Evolutionary conservation across 1,140 invertebrate genomes (phyloP).

Genomic region (Oncopeltus fasciatus): DNA sequence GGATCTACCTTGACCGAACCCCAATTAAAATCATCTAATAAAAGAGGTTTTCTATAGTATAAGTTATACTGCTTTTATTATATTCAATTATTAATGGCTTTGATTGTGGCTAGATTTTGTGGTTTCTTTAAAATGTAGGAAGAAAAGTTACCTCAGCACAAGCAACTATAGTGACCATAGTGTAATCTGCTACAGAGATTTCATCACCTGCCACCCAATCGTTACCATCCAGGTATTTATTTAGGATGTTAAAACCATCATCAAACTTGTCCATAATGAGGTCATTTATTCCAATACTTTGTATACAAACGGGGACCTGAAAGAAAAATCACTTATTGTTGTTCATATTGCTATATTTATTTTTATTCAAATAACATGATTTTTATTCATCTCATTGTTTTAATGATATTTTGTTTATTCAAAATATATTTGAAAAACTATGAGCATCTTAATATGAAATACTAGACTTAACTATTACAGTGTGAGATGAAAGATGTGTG

Average conservation of each 20-base stretch:
- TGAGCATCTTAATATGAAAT: no score
- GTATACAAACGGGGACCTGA: slow-evolving; percentile 6
- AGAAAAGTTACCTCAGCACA: slow-evolving; percentile 39
- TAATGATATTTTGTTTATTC: no score
- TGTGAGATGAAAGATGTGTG: no score
- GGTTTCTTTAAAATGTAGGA: not conserved
- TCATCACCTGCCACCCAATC: slow-evolving; percentile 48
- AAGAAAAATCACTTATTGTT: not conserved
- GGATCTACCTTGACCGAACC: no score
- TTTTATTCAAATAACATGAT: not conserved
- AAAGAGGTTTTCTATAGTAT: no score
- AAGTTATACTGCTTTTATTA: no score
- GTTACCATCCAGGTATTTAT: slow-evolving; percentile 47
- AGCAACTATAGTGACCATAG: slow-evolving; percentile 42
- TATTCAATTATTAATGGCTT: not conserved
- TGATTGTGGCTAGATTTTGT: not conserved
- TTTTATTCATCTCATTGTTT: no score
- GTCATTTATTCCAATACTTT: slow-evolving; percentile 7
- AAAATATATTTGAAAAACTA: no score
- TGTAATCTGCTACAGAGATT: slow-evolving; percentile 57
- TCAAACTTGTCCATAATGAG: slow-evolving; percentile 30
- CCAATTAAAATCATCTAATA: no score
- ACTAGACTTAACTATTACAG: no score
- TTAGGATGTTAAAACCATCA: slow-evolving; percentile 43
- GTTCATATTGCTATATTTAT: not conserved